Evolutionary conservation across 2,797 vertebrate genomes (phyloP), one percentile per base, ranked within the genome.

Genomic region (Molossus alvarezi): DNA sequence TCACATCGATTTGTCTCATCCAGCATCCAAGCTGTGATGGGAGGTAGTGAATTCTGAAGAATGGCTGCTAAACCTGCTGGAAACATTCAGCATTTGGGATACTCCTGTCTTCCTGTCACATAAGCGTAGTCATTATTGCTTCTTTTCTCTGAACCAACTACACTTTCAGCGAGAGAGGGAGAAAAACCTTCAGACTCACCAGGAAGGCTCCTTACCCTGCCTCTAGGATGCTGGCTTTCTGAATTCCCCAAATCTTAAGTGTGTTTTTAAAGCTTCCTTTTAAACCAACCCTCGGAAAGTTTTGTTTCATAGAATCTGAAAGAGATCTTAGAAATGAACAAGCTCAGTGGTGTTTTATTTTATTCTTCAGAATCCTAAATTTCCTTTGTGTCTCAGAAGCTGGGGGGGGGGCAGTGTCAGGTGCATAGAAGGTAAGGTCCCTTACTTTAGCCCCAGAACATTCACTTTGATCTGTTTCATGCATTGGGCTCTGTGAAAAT

Each of bases 11-110:
- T 82, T 91, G 20, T 77, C 57, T 88, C 48, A 89, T 58, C n/a
- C 80, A 81, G 86, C 80, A 77, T 48, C 25, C 82, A 94, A 27
- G 86, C 95, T 90, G 85, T 65, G 93, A 83, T 81, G 71, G 81
- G 90, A 90, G 88, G 93, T 89, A 25, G 88, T 85, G 76, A 84
- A 82, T 96, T 95, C 93, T 91, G 67, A 88, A 92, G 82, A 93
- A 60, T 51, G 69, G 75, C 85, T 83, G 71, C 77, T 82, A 12
- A 23, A 82, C 83, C 90, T 58, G 72, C 79, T 77, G 82, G 79
- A 87, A 84, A 95, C 48, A 53, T 73, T 45, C 77, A 45, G 53
- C 33, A 37, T 58, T 90, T 81, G 64, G 57, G 82, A 45, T 76
- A 23, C 6, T 83, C 64, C 75, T 58, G 45, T 87, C 87, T 95